Evolutionary conservation across 1,140 invertebrate genomes (phyloP), one percentile per base, ranked within the genome.

Genomic region (Chironomus striatipennis): DNA sequence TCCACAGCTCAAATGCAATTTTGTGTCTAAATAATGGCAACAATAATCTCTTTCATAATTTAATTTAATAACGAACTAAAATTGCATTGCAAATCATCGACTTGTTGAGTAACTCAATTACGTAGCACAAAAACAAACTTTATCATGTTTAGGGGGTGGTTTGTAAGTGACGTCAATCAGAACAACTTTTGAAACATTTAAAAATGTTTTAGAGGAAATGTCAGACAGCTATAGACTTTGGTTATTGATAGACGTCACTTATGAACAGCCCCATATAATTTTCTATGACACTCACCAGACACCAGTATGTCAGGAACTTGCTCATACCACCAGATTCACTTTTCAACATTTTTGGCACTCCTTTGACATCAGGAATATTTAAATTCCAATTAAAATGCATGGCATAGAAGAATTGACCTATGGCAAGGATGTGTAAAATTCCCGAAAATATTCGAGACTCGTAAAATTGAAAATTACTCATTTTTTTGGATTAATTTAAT

Each of bases 221-320:
- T 5, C 5, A 34, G 24, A 34, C 24, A 34, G 1, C 24, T 2
- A 2, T 2, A 34, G 24, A 34, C 24, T 5, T 2, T 5, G 5
- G 5, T 34, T 34, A 34, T 34, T 34, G 24, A 34, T 34, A 2
- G 24, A 34, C 24, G 24, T 34, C 9, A 73, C 8, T 15, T 15
- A 8, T 42, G 5, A 42, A 43, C n/a, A 12, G 1, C 24, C 24
- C 24, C 24, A 34, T 34, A 75, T 20, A 77, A 72, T 75, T 0
- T 5, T 42, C 73, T 42, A 73, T 34, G 34, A 74, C 74, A 85
- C 85, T 84, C 79, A 87, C 86, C 83, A 87, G 75, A 75, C 84
- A 78, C 86, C 86, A 88, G 43, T 86, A 81, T 3, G 86, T 85
- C 34, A 87, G 78, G 75, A 83, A 86, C 74, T 83, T 85, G 2